A percentile compares a stretch with the other conserved stretches of the same genome.
Conservation (phyloP, 2,888 invertebrate genomes). For the Dryocosmus kuriphilus region DNA sequence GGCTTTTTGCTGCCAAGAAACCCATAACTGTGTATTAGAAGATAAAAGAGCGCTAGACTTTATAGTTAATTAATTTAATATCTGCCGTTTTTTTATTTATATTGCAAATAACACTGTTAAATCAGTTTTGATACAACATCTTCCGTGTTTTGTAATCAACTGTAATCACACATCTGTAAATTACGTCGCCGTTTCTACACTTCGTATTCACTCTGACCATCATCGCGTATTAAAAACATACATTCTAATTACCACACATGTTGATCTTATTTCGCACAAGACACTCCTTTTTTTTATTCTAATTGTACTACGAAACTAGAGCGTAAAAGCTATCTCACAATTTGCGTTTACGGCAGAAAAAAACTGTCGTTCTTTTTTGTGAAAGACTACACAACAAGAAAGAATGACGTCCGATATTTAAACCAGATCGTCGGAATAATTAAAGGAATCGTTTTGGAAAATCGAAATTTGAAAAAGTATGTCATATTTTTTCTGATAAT, state of each 20-base stretch:
- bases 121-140: conserved; percentile 65
- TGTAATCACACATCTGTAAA: conserved; percentile 66
- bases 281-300: conserved; percentile 9
- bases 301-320: conserved; percentile 23
- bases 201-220: conserved; percentile 35
- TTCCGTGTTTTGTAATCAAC: conserved; percentile 65
- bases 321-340: conserved; percentile 24
- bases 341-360: not conserved
- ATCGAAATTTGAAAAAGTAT: not conserved
- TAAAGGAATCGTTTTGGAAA: conserved; percentile 30
- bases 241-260: conserved; percentile 18
- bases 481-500: not conserved
- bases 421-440: conserved; percentile 33
- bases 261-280: conserved; percentile 25
- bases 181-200: conserved; percentile 48
- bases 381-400: conserved; percentile 20
- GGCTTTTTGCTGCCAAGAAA: conserved; percentile 52
- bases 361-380: not conserved
- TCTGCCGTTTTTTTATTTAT: conserved; percentile 65
- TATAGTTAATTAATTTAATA: conserved; percentile 49
- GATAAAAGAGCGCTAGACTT: conserved; percentile 36
- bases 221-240: conserved; percentile 30
- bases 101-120: conserved; percentile 64
- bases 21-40: conserved; percentile 26
- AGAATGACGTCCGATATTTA: conserved; percentile 31